These are phyloP conservation scores for Coluber constrictor DNA, from an alignment of 2,797 vertebrate genomes.

Conservation along the genomic window DNA sequence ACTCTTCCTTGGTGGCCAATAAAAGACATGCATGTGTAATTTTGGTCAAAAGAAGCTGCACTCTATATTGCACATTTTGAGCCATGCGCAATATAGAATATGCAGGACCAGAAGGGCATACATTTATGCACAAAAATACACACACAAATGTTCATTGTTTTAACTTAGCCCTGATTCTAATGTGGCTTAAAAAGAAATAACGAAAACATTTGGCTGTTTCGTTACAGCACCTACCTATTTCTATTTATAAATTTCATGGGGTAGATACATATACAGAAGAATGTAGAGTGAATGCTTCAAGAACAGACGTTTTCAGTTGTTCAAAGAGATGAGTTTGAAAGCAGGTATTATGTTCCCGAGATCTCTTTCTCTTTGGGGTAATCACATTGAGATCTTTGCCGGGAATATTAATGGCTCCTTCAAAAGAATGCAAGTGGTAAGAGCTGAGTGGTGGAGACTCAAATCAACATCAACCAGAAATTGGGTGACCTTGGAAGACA, in stretches of 20 bases:
- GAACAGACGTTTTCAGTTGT: background rate
- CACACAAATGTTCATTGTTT: background rate
- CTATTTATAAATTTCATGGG: background rate
- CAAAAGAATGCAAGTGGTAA: background rate
- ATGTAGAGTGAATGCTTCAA: background rate
- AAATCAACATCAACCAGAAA: background rate
- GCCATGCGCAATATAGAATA: background rate
- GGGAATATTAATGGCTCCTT: background rate
- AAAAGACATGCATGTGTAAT: slow-evolving; percentile 50
- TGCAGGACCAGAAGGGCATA: background rate
- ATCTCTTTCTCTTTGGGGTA: background rate
- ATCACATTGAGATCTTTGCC: background rate
- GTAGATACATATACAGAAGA: background rate
- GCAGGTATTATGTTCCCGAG: background rate
- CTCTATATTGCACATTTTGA: slow-evolving; percentile 37
- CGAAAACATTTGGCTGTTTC: too few relatives aligned
- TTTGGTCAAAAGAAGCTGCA: background rate
- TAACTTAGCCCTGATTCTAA: background rate
- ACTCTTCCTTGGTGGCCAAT: slow-evolving; percentile 67
- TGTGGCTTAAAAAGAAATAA: background rate
- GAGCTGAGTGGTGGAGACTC: background rate
- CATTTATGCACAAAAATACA: background rate
- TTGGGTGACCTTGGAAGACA: background rate
- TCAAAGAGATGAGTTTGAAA: background rate
- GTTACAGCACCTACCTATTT: background rate